Evolutionary conservation across 2,113 vertebrate species (phyloP).

Genomic region (Solea solea): DNA sequence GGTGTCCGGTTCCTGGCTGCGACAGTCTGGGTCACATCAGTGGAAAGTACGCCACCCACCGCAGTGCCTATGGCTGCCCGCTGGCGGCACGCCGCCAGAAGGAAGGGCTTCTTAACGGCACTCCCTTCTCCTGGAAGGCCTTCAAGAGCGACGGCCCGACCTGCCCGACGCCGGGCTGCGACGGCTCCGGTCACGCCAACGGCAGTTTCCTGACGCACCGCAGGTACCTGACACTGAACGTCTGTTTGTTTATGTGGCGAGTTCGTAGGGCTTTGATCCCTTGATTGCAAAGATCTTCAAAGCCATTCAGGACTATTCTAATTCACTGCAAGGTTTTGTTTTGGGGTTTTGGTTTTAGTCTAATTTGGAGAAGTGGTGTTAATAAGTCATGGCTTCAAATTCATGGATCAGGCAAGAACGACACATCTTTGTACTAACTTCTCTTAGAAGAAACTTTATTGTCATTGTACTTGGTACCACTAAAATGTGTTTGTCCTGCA

Average conservation of each 20-base stretch:
- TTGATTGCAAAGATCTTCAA: too few relatives aligned
- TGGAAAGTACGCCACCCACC: slow-evolving; percentile 97
- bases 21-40: slow-evolving; percentile 98
- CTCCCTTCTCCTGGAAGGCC: slow-evolving; percentile 95
- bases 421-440: too few relatives aligned
- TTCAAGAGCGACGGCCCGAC: slow-evolving; percentile 93
- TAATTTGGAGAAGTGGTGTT: too few relatives aligned
- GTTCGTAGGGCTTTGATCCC: too few relatives aligned
- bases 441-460: too few relatives aligned
- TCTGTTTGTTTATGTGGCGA: neutral
- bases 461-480: too few relatives aligned
- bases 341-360: too few relatives aligned
- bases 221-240: slow-evolving; percentile 80
- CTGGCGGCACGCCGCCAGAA: slow-evolving; percentile 95
- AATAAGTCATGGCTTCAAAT: too few relatives aligned
- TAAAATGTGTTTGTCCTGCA: too few relatives aligned
- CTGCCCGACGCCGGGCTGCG: slow-evolving; percentile 95
- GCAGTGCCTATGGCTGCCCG: slow-evolving; percentile 95
- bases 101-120: slow-evolving; percentile 92
- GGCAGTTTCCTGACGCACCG: slow-evolving; percentile 98
- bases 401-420: too few relatives aligned
- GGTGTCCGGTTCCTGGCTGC: slow-evolving; percentile 96
- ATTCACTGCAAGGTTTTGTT: too few relatives aligned
- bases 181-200: slow-evolving; percentile 94
- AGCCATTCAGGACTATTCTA: too few relatives aligned